Evolutionary conservation across 2,797 vertebrate species (phyloP), one percentile per base, ranked within the genome.

Genomic region (Neomorphus geoffroyi): DNA sequence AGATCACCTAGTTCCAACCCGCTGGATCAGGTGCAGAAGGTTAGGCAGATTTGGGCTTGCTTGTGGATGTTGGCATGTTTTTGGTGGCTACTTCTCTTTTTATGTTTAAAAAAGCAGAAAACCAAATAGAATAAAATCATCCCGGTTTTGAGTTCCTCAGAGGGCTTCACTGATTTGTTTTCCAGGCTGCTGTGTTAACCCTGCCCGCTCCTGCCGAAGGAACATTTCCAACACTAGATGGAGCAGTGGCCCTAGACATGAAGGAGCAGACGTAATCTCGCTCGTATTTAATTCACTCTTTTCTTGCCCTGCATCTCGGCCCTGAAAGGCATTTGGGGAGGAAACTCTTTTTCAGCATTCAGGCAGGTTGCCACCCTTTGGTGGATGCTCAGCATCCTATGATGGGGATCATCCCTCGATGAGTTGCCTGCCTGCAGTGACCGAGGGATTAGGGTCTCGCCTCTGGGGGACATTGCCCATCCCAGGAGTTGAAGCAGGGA

Each of bases 201-300:
- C 37, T 39, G 17, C 33, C 26, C 53, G 14, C 1, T 6, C 35
- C 43, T 27, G 35, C 56, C 15, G 37, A 18, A 51, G 43, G 48
- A 69, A 46, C 70, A 2, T 14, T 80, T 93, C 79, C 88, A 64
- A 86, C 96, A 28, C 96, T 97, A 97, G 96, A 92, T 97, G 96
- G 96, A 93, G 95, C 91, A 96, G 70, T 13, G 90, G 56, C 88
- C 86, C 48, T 18, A 94, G 73, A 45, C 93, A 94, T 96, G 93
- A 53, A 74, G 43, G 6, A 85, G 7, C 9, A 10, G 45, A 85
- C 69, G 0, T 0, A 1, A 1, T 10, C 19, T 28, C 2, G 18
- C 57, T 54, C 21, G 5, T 3, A 0, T 35, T 70, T 27, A 32
- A 37, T 18, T 66, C 39, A 0, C 26, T 86, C 28, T 16, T 50